These are phyloP conservation scores for Anodontia alba DNA, from an alignment of 2,888 invertebrate genomes.

Conservation along the genomic window DNA sequence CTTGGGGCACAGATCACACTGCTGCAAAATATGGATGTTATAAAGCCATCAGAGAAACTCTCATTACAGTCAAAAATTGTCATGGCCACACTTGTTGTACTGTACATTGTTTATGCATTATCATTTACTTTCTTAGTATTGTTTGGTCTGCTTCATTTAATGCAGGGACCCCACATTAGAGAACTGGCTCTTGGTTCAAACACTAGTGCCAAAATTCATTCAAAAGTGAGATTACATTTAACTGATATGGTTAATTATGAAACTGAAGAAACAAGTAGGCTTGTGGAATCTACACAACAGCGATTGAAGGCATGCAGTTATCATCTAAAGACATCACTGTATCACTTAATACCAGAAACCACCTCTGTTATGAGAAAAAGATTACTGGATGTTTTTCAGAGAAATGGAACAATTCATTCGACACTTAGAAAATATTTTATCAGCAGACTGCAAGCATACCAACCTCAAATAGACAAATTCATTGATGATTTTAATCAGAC, in stretches of 20 bases:
- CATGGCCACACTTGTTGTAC: slow-evolving; percentile 63
- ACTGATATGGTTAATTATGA: slow-evolving; percentile 69
- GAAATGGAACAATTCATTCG: slow-evolving; percentile 64
- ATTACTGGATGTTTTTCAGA: slow-evolving; percentile 60
- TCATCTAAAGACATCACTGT: slow-evolving; percentile 65
- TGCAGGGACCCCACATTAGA: slow-evolving; percentile 66
- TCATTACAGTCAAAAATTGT: slow-evolving; percentile 63
- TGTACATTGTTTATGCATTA: slow-evolving; percentile 77
- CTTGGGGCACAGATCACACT: slow-evolving; percentile 57
- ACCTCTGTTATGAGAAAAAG: slow-evolving; percentile 49
- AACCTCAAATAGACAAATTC: slow-evolving; percentile 69
- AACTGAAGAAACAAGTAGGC: slow-evolving; percentile 61
- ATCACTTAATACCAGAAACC: slow-evolving; percentile 55
- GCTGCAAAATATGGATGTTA: slow-evolving; percentile 61
- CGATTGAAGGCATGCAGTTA: slow-evolving; percentile 73
- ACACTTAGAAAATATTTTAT: slow-evolving; percentile 56
- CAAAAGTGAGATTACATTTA: slow-evolving; percentile 66
- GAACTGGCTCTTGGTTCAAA: slow-evolving; percentile 68
- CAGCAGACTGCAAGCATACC: slow-evolving; percentile 58
- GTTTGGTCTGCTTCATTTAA: slow-evolving; percentile 75
- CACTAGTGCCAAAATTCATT: slow-evolving; percentile 71
- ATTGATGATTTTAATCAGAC: slow-evolving; percentile 72
- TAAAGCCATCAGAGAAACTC: slow-evolving; percentile 33
- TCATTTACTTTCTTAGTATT: slow-evolving; percentile 78
- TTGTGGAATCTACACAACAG: slow-evolving; percentile 68